Percentiles rank a stretch among this genome's conserved stretches.
Evolutionary conservation across 2,113 vertebrate genomes (phyloP).

Genomic region (Lanius collurio): DNA sequence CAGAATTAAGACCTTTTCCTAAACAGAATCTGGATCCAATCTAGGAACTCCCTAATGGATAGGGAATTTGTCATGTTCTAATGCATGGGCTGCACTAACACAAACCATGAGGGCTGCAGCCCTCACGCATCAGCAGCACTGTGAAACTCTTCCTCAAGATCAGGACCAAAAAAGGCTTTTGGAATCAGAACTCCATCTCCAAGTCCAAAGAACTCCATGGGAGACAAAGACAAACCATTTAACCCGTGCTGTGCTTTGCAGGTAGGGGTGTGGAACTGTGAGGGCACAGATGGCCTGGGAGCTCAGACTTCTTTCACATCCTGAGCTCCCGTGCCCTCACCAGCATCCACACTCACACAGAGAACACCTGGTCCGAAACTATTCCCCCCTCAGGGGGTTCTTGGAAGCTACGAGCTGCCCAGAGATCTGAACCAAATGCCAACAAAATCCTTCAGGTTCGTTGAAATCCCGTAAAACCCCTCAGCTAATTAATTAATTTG

Average conservation of each 20-base stretch:
- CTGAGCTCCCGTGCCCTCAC: rapidly evolving
- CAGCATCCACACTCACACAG: background rate
- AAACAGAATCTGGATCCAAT: constrained; percentile 44
- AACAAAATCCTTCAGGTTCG: background rate
- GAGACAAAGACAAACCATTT: background rate
- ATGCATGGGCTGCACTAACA: background rate
- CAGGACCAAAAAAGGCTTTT: constrained; percentile 38
- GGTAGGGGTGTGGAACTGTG: constrained; percentile 15
- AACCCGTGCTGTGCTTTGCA: background rate
- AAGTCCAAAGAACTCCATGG: background rate
- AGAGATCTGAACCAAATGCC: background rate
- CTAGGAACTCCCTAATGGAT: background rate
- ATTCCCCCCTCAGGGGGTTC: rapidly evolving
- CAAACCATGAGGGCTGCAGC: background rate
- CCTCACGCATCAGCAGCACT: background rate
- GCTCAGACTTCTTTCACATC: background rate
- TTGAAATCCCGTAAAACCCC: rapidly evolving
- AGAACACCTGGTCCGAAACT: no score
- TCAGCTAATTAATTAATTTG: background rate
- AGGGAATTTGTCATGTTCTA: background rate
- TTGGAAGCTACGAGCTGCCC: rapidly evolving
- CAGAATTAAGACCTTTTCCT: background rate
- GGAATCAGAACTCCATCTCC: rapidly evolving
- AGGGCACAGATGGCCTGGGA: background rate
- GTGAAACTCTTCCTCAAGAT: background rate